Percentiles rank a stretch among this genome's conserved stretches.
Conservation (phyloP, 2,113 vertebrate species). For the Daboia siamensis region DNA sequence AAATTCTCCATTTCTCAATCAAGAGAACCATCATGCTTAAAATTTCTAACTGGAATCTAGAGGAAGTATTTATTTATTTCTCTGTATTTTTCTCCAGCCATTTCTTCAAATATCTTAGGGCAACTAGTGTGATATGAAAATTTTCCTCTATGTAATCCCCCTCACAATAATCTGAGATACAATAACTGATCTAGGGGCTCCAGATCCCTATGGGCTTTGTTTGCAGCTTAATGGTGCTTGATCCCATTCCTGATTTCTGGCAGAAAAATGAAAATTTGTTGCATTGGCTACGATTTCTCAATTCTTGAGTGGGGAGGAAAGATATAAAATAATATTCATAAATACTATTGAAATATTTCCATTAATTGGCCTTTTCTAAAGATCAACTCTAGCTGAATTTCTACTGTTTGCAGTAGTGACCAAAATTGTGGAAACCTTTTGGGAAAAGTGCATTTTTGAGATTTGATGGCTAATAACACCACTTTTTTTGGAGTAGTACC, state of each 20-base stretch:
- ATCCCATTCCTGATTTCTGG: background rate
- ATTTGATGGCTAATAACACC: no score
- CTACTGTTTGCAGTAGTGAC: background rate
- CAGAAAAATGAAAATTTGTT: background rate
- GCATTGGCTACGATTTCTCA: background rate
- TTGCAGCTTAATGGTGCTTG: background rate
- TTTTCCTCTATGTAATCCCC: background rate
- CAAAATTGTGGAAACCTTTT: no score
- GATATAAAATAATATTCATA: background rate
- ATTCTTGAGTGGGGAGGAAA: no score
- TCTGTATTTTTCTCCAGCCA: background rate
- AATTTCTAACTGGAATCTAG: background rate
- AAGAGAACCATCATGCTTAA: background rate
- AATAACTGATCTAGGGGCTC: background rate
- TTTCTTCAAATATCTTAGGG: background rate
- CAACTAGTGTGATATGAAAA: no score
- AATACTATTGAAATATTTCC: background rate
- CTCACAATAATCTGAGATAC: background rate
- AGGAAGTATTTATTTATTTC: background rate
- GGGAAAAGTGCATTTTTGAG: no score
- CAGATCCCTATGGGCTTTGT: background rate
- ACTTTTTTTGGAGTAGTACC: no score
- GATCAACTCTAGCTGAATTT: background rate
- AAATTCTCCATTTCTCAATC: background rate
- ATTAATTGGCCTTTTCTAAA: background rate